A percentile compares a stretch with the other conserved stretches of the same genome.
Conservation (phyloP, 2,888 invertebrate species). For the Pyralis farinalis region DNA sequence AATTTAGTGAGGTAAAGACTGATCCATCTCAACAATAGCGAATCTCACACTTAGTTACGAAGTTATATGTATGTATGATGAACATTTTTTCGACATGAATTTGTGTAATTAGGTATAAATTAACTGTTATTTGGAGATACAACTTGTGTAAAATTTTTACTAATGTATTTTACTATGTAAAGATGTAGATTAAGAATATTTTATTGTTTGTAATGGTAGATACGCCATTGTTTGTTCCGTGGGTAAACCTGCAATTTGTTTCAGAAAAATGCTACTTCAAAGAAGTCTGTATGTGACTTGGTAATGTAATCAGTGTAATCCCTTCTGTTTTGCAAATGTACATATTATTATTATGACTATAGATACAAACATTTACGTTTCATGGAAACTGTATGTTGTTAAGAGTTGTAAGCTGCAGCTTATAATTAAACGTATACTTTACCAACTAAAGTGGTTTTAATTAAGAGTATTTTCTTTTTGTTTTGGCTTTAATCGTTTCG, state of each 20-base stretch:
- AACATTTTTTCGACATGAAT: constrained; percentile 19
- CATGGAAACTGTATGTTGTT: constrained; percentile 72
- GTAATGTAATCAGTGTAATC: constrained; percentile 38
- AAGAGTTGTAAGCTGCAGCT: constrained; percentile 72
- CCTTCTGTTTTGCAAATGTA: constrained; percentile 40
- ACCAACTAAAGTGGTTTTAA: constrained; percentile 12
- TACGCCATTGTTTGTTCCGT: constrained; percentile 26
- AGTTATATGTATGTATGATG: constrained; percentile 12
- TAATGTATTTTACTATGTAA: constrained; percentile 51
- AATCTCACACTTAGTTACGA: constrained; percentile 28
- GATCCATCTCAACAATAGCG: constrained; percentile 54
- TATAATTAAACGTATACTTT: constrained; percentile 68
- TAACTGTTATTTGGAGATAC: constrained; percentile 25
- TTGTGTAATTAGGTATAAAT: constrained; percentile 18
- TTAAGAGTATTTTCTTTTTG: too few species aligned
- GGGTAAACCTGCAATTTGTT: constrained; percentile 34
- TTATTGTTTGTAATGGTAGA: constrained; percentile 31
- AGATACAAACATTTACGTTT: constrained; percentile 57
- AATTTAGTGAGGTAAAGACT: constrained; percentile 76
- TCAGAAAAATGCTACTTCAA: constrained; percentile 50
- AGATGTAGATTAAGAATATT: constrained; percentile 29
- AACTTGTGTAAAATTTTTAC: constrained; percentile 50
- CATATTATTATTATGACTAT: constrained; percentile 44
- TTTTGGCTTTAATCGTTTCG: too few species aligned
- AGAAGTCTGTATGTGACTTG: constrained; percentile 45